phyloP scores from a whole-genome alignment of 2,113 vertebrate species.

The Oenanthe oenanthe region DNA sequence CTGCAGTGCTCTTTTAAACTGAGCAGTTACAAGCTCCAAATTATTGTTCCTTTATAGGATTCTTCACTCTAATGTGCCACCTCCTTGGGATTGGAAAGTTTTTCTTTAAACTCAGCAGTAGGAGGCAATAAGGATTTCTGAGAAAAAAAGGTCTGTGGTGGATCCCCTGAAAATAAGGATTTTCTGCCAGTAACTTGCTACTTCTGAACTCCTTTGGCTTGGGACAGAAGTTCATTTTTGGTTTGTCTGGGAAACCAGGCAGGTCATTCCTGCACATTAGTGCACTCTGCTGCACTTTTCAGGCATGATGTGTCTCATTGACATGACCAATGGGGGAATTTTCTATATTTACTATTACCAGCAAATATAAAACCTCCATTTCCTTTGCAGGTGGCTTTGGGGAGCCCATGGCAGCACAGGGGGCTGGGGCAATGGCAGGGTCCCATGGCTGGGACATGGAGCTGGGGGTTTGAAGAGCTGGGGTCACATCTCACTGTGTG shows the following conservation, averaged over 20 bases:
- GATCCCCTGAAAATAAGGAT: not conserved
- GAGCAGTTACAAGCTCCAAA: not conserved
- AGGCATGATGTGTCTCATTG: not conserved
- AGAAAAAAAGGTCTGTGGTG: not conserved
- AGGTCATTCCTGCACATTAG: not conserved
- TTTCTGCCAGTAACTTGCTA: not conserved
- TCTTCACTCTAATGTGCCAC: not conserved
- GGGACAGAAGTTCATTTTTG: not conserved
- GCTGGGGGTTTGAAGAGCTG: not conserved
- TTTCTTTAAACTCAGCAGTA: not conserved
- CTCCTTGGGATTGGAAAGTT: not conserved
- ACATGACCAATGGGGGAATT: not conserved
- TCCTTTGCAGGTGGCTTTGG: not conserved
- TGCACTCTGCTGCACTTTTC: rapidly evolving
- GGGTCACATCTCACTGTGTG: not conserved
- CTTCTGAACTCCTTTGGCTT: not conserved
- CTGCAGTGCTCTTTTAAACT: not conserved
- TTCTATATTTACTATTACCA: not conserved
- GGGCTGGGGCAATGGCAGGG: not conserved
- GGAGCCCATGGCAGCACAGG: rapidly evolving
- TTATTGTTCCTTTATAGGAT: not conserved
- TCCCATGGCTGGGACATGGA: rapidly evolving
- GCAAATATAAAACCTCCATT: not conserved
- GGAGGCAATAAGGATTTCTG: not conserved
- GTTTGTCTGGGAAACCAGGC: not conserved